Evolutionary conservation across 2,113 vertebrate genomes (phyloP).

Genomic region (Erythrocercus mccallii): DNA sequence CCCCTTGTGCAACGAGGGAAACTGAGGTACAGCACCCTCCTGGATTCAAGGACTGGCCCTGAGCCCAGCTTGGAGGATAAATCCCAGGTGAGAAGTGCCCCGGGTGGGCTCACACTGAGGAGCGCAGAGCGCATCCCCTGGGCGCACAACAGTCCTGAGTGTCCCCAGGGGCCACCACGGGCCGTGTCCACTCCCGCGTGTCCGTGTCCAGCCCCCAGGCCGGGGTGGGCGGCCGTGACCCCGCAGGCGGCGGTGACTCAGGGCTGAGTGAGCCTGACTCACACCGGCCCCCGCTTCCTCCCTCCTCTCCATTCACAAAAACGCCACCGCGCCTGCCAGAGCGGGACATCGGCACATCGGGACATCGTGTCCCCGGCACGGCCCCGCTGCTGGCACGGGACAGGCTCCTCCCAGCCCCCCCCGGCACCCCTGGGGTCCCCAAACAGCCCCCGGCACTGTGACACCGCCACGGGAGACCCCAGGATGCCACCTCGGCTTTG

Average conservation of each 20-base stretch:
- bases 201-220: not conserved
- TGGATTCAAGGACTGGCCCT: fast-evolving
- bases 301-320: slow-evolving; percentile 85
- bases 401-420: not conserved
- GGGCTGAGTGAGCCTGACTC: slow-evolving; percentile 80
- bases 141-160: fast-evolving
- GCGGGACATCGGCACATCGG: not conserved
- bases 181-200: not conserved
- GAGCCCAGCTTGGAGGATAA: fast-evolving
- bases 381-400: not conserved
- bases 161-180: not conserved
- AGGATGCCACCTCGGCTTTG: fast-evolving
- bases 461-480: fast-evolving
- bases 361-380: not conserved
- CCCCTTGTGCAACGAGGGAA: not conserved
- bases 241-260: slow-evolving; percentile 65
- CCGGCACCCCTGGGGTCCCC: not conserved
- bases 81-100: not conserved
- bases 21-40: not conserved
- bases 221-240: not conserved
- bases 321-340: slow-evolving; percentile 9
- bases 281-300: slow-evolving; percentile 68
- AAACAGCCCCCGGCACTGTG: fast-evolving
- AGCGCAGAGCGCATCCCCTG: fast-evolving
- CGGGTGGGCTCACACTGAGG: fast-evolving